Evolutionary conservation across 2,113 vertebrate genomes (phyloP), one percentile per base, ranked within the genome.

Genomic region (Redunca redunca): DNA sequence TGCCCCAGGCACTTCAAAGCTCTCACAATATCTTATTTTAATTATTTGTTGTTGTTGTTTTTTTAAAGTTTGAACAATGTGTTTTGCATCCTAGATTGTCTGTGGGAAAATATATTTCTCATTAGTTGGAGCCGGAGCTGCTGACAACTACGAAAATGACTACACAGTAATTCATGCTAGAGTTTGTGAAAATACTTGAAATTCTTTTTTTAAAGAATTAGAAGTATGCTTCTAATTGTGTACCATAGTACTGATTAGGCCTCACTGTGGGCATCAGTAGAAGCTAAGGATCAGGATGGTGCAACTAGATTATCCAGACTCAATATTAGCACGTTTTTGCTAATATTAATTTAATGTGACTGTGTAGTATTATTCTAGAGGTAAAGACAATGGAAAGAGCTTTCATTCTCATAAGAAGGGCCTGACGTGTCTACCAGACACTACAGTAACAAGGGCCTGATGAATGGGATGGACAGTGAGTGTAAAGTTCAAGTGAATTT

Each of bases 101-200:
- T 98, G 98, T 99, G 98, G 98, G 98, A 99, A 99, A 98, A 97
- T 86, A n/a, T 87, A 99, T 97, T 98, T 98, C 98, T 98, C 94
- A 55, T 97, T 97, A 96, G 92, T 96, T 95, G 95, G 94, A 97
- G 98, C 52, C 1, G 0, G 90, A 98, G 85, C 82, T 64, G 58
- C 97, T 94, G 64, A 97, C 74, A 5, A 93, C 96, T 97, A 96
- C 97, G 91, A 97, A 97, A 98, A 97, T 92, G 74, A 28, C 25
- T 78, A 21, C 28, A 82, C 0, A 71, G 62, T 80, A 53, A 94
- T 77, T 85, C 58, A 82, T 40, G 77, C 67, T 86, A 86, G 71
- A 77, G 53, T 91, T 91, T 71, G 67, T 64, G 84, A 93, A 97
- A 80, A 48, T 58, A 52, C 26, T 87, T 93, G n/a, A 53, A 67